A percentile compares a stretch with the other conserved stretches of the same genome.
Evolutionary conservation across 2,888 invertebrate genomes (phyloP).

Genomic region (Microdon myrmicae): DNA sequence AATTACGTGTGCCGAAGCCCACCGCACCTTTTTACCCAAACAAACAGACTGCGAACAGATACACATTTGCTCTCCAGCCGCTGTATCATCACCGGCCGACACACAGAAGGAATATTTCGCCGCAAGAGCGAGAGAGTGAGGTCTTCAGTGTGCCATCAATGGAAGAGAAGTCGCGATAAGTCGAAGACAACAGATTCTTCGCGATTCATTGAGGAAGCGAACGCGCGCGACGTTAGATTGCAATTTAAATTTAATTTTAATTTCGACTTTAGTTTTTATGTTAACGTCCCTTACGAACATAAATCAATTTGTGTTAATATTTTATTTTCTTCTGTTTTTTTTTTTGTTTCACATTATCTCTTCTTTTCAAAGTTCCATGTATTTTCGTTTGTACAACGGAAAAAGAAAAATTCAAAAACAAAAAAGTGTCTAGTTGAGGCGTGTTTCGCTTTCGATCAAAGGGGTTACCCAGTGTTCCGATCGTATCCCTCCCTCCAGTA

Average conservation of each 20-base stretch:
- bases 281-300: no score
- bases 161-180: conserved; percentile 37
- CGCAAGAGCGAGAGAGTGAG: conserved; percentile 13
- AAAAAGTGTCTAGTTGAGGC: no score
- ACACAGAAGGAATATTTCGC: conserved; percentile 3
- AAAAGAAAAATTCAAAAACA: no score
- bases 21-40: conserved; percentile 34
- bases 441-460: no score
- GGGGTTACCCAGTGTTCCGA: no score
- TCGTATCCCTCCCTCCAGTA: no score
- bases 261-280: conserved; percentile 14
- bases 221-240: conserved; percentile 55
- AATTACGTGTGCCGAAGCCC: conserved; percentile 7
- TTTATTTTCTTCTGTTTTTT: conserved; percentile 9
- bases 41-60: conserved; percentile 26
- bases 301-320: no score
- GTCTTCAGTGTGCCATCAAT: conserved; percentile 4
- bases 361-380: no score
- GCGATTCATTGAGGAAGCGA: conserved; percentile 55
- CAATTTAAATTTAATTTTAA: conserved; percentile 12
- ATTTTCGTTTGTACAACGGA: no score
- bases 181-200: conserved; percentile 44
- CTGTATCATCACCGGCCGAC: neutral
- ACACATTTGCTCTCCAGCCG: neutral
- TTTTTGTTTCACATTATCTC: no score